These are phyloP conservation scores for Erebia epiphron DNA, from an alignment of 2,888 invertebrate genomes.

Conservation along the genomic window DNA sequence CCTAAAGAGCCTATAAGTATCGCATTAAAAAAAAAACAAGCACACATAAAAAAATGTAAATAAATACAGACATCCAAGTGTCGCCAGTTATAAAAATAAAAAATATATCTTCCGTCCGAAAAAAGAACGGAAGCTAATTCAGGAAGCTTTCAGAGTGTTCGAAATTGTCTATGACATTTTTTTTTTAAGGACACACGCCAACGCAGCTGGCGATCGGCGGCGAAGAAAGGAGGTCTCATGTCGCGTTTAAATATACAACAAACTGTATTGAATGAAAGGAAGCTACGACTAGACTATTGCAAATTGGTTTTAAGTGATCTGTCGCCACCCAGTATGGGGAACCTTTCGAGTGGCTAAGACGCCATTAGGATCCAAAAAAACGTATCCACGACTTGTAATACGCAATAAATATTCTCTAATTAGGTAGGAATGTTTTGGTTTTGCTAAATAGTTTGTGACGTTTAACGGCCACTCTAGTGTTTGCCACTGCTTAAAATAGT, in stretches of 20 bases:
- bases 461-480: too few relatives aligned
- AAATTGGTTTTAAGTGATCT: conserved; percentile 76
- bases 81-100: conserved; percentile 35
- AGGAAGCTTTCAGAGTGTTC: conserved; percentile 54
- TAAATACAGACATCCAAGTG: conserved; percentile 28
- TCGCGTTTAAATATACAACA: conserved; percentile 49
- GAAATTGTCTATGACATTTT: conserved; percentile 49
- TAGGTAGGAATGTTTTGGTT: conserved; percentile 19
- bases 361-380: conserved; percentile 59
- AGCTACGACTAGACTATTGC: conserved; percentile 75
- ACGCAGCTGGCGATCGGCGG: conserved; percentile 60
- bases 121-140: conserved; percentile 44
- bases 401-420: conserved; percentile 65
- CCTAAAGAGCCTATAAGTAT: too few relatives aligned
- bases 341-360: conserved; percentile 63
- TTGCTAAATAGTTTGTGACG: too few relatives aligned
- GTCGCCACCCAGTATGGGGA: conserved; percentile 82
- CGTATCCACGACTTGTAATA: conserved; percentile 53
- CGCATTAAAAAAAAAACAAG: too few relatives aligned
- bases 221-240: conserved; percentile 47
- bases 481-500: too few relatives aligned
- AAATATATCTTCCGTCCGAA: conserved; percentile 44
- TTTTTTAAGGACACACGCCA: conserved; percentile 66
- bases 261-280: conserved; percentile 55
- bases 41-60: too few relatives aligned